Conservation (phyloP, 2,113 vertebrate species). For the Barbus barbus region DNA sequence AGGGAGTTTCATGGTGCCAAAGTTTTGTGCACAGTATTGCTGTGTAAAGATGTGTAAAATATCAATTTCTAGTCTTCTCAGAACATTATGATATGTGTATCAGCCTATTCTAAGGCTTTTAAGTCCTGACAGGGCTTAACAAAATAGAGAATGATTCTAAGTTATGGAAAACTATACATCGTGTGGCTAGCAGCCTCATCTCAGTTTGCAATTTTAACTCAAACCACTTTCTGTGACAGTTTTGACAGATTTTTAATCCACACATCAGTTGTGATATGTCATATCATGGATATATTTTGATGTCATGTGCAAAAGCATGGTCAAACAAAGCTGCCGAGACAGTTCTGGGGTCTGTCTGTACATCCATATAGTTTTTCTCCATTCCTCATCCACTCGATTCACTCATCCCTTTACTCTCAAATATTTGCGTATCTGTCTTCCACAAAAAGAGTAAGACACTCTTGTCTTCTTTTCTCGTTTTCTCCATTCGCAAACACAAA, state of each 20-base stretch:
- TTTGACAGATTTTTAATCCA: not conserved
- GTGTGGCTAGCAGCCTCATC: not conserved
- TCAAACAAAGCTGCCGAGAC: not conserved
- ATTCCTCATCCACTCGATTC: not conserved
- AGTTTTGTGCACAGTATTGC: not conserved
- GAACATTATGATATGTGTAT: not conserved
- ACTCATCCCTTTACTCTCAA: constrained; percentile 5
- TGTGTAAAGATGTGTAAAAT: not conserved
- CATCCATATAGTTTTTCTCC: not conserved
- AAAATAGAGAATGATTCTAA: not conserved
- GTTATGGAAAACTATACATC: not conserved
- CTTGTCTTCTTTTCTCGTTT: constrained; percentile 32
- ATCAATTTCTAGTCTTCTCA: not conserved
- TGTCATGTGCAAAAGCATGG: not conserved
- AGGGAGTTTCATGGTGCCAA: not conserved
- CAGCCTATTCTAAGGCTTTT: no score
- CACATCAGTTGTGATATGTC: not conserved
- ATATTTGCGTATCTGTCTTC: constrained; percentile 21
- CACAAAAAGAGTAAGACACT: constrained; percentile 5
- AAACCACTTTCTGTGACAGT: not conserved
- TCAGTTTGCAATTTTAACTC: not conserved
- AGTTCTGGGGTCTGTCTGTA: not conserved
- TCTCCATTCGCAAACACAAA: constrained; percentile 53
- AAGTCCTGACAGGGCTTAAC: not conserved
- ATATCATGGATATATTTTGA: not conserved